phyloP scores from a whole-genome alignment of 2,888 invertebrate genomes.

The Apotomis betuletana region DNA sequence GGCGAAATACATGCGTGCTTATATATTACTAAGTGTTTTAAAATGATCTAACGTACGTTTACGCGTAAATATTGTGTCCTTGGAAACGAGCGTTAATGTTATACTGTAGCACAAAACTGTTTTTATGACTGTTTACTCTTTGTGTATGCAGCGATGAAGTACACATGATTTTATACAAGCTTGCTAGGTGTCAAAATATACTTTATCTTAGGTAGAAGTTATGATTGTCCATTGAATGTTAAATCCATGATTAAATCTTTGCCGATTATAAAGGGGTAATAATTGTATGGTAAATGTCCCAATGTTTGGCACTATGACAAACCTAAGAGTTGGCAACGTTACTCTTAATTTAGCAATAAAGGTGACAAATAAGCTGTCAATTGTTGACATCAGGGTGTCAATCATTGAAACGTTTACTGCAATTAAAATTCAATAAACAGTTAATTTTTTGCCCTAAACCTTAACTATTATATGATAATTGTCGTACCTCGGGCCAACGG shows the following conservation, averaged over 20 bases:
- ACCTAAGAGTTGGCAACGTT: too few species aligned
- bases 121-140: conserved; percentile 22
- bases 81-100: background rate
- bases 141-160: conserved; percentile 7
- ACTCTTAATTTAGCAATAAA: too few species aligned
- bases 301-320: too few species aligned
- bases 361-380: too few species aligned
- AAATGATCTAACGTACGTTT: background rate
- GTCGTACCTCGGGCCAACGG: conserved; percentile 41
- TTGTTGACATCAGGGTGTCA: too few species aligned
- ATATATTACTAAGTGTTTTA: too few species aligned
- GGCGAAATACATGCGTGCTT: too few species aligned
- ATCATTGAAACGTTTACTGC: background rate
- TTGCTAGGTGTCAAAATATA: conserved; percentile 27
- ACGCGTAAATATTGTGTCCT: background rate
- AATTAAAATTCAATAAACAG: conserved; percentile 2
- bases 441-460: background rate
- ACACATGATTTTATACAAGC: conserved; percentile 14
- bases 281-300: too few species aligned
- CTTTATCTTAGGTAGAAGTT: conserved; percentile 4
- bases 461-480: conserved; percentile 13
- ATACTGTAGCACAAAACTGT: conserved; percentile 34
- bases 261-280: background rate
- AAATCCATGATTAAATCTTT: conserved; percentile 7
- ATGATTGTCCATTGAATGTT: background rate